phyloP scores from a whole-genome alignment of 2,113 vertebrate species.

The Pardalotus punctatus region DNA sequence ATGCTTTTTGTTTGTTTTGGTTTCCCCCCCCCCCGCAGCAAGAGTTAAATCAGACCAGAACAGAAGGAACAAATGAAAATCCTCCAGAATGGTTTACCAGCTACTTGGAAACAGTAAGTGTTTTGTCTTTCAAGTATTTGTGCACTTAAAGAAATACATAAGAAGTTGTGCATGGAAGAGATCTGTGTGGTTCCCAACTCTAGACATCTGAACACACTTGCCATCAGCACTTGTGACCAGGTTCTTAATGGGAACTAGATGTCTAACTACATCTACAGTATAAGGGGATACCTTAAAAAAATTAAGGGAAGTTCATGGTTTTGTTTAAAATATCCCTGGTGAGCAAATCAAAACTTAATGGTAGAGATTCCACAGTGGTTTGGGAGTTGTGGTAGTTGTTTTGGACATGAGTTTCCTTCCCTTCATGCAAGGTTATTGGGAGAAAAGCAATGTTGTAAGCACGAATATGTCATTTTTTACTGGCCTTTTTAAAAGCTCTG shows the following conservation, averaged over 20 bases:
- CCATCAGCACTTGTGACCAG: neutral
- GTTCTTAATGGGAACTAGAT: neutral
- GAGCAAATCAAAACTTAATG: neutral
- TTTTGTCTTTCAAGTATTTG: neutral
- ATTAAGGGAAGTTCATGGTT: neutral
- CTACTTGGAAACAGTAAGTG: conserved; percentile 91
- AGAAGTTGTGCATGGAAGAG: neutral
- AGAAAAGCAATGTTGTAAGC: neutral
- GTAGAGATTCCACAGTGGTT: neutral
- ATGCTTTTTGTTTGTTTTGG: neutral
- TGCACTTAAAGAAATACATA: neutral
- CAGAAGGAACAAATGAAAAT: conserved; percentile 64
- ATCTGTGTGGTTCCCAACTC: neutral
- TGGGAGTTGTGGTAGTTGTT: neutral
- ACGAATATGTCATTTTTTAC: neutral
- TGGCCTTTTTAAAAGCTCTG: neutral
- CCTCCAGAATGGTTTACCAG: conserved; percentile 94
- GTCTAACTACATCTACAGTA: neutral
- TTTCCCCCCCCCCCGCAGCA: neutral
- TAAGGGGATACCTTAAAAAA: neutral
- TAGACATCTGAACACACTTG: neutral
- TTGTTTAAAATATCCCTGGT: neutral
- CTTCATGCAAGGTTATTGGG: neutral
- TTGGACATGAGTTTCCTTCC: neutral
- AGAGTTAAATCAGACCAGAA: neutral